A percentile compares a stretch with the other conserved stretches of the same genome.
These are phyloP conservation scores for Ctenosaura bakeri DNA, from an alignment of 2,797 vertebrate genomes.

Conservation along the genomic window DNA sequence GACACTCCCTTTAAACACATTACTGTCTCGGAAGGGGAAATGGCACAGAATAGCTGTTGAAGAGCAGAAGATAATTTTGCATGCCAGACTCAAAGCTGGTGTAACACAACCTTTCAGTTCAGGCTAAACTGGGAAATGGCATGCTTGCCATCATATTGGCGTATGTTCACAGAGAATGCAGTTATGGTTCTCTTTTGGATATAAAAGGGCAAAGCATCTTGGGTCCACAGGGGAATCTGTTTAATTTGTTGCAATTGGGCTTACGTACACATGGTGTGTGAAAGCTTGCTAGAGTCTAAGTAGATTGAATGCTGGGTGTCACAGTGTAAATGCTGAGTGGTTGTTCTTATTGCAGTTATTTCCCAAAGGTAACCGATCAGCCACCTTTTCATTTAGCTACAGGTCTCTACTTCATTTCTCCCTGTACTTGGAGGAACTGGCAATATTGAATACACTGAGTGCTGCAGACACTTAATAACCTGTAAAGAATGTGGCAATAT, in stretches of 20 bases:
- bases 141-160: not conserved
- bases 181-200: conserved; percentile 23
- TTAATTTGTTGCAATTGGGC: conserved; percentile 12
- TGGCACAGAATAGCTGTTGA: conserved; percentile 33
- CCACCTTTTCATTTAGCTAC: conserved; percentile 6
- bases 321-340: conserved; percentile 7
- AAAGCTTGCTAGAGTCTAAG: conserved; percentile 14
- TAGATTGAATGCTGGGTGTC: conserved; percentile 16
- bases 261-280: conserved; percentile 12
- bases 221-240: conserved; percentile 16
- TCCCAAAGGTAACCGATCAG: not conserved
- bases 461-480: conserved; percentile 13
- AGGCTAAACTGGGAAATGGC: conserved; percentile 22
- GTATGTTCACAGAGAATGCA: conserved; percentile 31
- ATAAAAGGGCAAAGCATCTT: conserved; percentile 42
- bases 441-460: conserved; percentile 35
- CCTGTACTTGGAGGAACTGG: conserved; percentile 12
- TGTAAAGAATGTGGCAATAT: conserved; percentile 24
- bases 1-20: conserved; percentile 30
- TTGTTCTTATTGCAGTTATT: not conserved
- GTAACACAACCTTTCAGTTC: not conserved
- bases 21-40: conserved; percentile 49
- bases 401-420: not conserved
- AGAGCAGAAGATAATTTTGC: conserved; percentile 42
- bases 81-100: conserved; percentile 36